These are phyloP conservation scores for Caenorhabditis wallacei DNA, from an alignment of 2,888 invertebrate genomes.

Conservation along the genomic window DNA sequence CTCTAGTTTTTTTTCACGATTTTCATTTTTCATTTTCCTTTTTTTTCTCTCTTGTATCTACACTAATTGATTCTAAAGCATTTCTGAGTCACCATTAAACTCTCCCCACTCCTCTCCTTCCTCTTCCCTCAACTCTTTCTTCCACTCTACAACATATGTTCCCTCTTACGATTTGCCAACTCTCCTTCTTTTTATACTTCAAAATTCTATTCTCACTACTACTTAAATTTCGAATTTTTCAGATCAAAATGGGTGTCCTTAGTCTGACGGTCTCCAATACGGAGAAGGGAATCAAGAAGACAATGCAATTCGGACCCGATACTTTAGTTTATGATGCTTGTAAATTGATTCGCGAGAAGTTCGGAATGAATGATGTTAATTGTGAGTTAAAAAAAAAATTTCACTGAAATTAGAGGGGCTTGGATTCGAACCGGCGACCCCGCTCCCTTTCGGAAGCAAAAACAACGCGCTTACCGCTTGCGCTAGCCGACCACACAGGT, in stretches of 20 bases:
- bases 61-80: background rate
- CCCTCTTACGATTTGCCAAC: background rate
- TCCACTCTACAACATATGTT: background rate
- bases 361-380: slow-evolving; percentile 85
- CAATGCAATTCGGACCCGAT: slow-evolving; percentile 96
- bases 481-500: too few species aligned
- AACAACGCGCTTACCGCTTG: background rate
- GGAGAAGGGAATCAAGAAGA: slow-evolving; percentile 88
- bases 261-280: slow-evolving; percentile 85
- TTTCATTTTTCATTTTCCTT: too few species aligned
- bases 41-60: too few species aligned
- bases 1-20: too few species aligned
- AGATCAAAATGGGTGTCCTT: slow-evolving; percentile 84
- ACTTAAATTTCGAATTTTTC: background rate
- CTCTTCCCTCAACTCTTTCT: background rate
- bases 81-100: background rate
- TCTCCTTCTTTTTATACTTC: slow-evolving; percentile 6
- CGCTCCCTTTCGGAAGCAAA: too few species aligned
- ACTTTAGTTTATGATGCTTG: slow-evolving; percentile 97
- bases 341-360: slow-evolving; percentile 95
- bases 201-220: background rate
- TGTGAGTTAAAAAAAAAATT: too few species aligned
- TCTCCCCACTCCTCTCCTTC: background rate
- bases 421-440: too few species aligned
- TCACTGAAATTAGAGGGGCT: too few species aligned